Base-by-base conservation (phyloP, 1,140 invertebrate species). In the Melanaphis sacchari region DNA sequence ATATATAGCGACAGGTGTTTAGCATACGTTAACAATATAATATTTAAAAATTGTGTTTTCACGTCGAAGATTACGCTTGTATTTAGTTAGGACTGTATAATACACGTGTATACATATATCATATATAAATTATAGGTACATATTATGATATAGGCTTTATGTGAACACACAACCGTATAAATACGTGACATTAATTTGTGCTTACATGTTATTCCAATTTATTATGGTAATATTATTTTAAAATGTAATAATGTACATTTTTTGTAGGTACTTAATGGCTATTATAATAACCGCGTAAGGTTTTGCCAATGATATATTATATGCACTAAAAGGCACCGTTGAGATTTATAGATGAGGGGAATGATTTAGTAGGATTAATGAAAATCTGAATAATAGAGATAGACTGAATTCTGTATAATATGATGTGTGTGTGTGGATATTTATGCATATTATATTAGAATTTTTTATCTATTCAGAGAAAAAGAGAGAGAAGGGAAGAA, bases 11-110 rank as follows among this genome's bases (percentile, higher is more conserved):
- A 90, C 89, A 90, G 40, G 40, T 41, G 54, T 90, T 90, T 90
- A 90, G 89, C 89, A 90, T 90, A 90, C 89, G 89, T 66, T 41
- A 90, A 90, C 89, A 90, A 90, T 90, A 90, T 66, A 66, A 90
- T 90, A 66, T 90, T 41, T 90, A 66, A 59, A 59, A 90, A 66
- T n/a, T 38, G 54, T 11, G 40, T 66, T 59, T 90, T 90, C 18
- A 59, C 11, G 38, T n/a, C 59, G n/a, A n/a, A n/a, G 59, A 36
- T 76, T 76, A 59, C 31, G 18, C 59, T 18, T n/a, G 15, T n/a
- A n/a, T 76, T 76, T n/a, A 76, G 31, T 76, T 76, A n/a, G n/a
- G 31, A 76, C 31, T n/a, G 31, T 36, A 76, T 76, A 76, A 76
- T 66, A n/a, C 59, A n/a, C n/a, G 11, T n/a, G 31, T n/a, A 31